Conservation (phyloP, 2,888 invertebrate species). For the Napeogenes sylphis region DNA sequence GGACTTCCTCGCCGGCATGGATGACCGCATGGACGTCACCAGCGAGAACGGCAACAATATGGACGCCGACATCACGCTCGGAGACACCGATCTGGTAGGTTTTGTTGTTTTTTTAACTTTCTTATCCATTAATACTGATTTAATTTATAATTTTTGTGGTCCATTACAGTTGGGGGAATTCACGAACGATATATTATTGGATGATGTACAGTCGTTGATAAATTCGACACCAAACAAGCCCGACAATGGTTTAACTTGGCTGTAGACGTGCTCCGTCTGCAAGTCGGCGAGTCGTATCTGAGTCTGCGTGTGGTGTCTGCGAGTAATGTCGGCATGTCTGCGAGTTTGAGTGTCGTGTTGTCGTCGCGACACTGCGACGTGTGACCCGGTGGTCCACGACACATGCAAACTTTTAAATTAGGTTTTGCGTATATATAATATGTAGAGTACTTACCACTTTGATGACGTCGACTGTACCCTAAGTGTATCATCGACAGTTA, state of each 20-base stretch:
- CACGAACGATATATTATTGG: conserved; percentile 90
- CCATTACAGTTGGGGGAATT: conserved; percentile 87
- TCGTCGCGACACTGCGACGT: neutral
- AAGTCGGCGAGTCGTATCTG: neutral
- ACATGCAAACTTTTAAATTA: conserved; percentile 48
- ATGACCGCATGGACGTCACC: conserved; percentile 93
- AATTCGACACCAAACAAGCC: conserved; percentile 91
- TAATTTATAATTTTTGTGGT: conserved; percentile 5
- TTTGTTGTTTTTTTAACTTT: conserved; percentile 37
- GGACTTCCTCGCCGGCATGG: conserved; percentile 93
- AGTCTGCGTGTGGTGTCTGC: conserved; percentile 3
- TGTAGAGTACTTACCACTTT: conserved; percentile 45
- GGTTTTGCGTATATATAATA: conserved; percentile 40
- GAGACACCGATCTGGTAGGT: conserved; percentile 93
- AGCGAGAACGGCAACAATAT: conserved; percentile 85
- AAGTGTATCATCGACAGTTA: conserved; percentile 50
- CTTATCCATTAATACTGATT: no score
- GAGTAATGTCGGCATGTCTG: neutral
- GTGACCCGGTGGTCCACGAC: conserved; percentile 30
- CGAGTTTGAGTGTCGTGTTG: conserved; percentile 1
- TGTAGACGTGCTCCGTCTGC: conserved; percentile 67
- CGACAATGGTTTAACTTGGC: conserved; percentile 92
- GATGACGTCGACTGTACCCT: conserved; percentile 38
- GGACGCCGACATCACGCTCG: conserved; percentile 84
- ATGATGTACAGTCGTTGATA: conserved; percentile 93